Conservation (phyloP, 2,888 invertebrate species). For the Diaphora mendica region DNA sequence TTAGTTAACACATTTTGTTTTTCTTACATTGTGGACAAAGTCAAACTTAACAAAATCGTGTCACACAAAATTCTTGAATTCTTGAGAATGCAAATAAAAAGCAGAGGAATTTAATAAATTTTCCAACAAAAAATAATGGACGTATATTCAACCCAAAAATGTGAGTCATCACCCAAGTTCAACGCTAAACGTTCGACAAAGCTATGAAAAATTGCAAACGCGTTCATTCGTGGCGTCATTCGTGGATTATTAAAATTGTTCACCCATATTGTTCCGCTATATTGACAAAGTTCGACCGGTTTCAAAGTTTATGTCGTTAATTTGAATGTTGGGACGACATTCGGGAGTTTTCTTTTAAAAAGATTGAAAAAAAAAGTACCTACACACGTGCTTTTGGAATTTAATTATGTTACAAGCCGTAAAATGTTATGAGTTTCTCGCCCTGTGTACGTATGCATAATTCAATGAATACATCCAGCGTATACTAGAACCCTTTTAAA, state of each 20-base stretch:
- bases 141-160: constrained; percentile 52
- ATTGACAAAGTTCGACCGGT: constrained; percentile 73
- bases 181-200: constrained; percentile 58
- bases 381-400: constrained; percentile 46
- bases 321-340: constrained; percentile 70
- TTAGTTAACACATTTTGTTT: not conserved
- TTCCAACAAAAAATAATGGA: constrained; percentile 29
- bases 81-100: constrained; percentile 5
- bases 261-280: constrained; percentile 70
- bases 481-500: constrained; percentile 35
- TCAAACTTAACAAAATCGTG: not conserved
- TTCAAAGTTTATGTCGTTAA: constrained; percentile 68
- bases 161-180: constrained; percentile 56
- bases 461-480: constrained; percentile 39
- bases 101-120: constrained; percentile 39
- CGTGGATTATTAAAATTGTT: constrained; percentile 79
- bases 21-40: not conserved
- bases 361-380: constrained; percentile 26
- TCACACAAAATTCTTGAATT: constrained; percentile 12
- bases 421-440: constrained; percentile 33
- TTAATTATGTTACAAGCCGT: constrained; percentile 50
- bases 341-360: constrained; percentile 50
- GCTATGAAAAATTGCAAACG: constrained; percentile 65
- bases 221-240: constrained; percentile 60
- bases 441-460: constrained; percentile 38